These are phyloP conservation scores for Dyspetes luteomarginatus DNA, from an alignment of 2,888 invertebrate genomes.

Conservation along the genomic window DNA sequence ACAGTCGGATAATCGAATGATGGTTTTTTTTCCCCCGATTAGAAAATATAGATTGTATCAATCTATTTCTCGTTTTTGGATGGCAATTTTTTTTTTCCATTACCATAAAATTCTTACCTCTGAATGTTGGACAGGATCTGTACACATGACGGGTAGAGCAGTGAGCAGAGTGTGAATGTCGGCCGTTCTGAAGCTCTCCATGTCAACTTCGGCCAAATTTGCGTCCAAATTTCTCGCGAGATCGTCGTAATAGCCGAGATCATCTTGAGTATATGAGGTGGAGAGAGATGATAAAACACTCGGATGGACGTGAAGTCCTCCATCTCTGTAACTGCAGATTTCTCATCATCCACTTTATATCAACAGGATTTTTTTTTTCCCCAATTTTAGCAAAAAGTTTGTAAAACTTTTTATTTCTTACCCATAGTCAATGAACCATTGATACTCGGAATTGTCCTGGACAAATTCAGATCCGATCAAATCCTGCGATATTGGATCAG, in stretches of 20 bases:
- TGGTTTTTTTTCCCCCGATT: too few species aligned
- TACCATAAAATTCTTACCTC: constrained; percentile 73
- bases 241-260: constrained; percentile 91
- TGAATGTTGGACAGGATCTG: constrained; percentile 82
- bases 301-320: constrained; percentile 89
- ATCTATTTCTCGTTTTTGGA: too few species aligned
- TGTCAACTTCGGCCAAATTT: constrained; percentile 96
- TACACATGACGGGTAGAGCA: constrained; percentile 88
- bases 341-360: constrained; percentile 39
- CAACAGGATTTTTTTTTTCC: constrained; percentile 1
- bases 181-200: constrained; percentile 96
- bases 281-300: constrained; percentile 93
- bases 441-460: constrained; percentile 95
- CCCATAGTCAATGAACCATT: constrained; percentile 96
- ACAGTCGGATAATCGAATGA: too few species aligned
- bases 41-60: too few species aligned
- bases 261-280: constrained; percentile 90
- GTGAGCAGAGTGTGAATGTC: constrained; percentile 95
- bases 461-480: constrained; percentile 87
- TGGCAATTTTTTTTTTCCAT: neutral
- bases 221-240: constrained; percentile 95
- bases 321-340: constrained; percentile 89
- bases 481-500: constrained; percentile 85
- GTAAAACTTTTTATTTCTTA: too few species aligned
- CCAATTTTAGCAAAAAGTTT: neutral